These are phyloP conservation scores for Drosophila siamana DNA, from an alignment of 2,888 invertebrate species.

Conservation along the genomic window DNA sequence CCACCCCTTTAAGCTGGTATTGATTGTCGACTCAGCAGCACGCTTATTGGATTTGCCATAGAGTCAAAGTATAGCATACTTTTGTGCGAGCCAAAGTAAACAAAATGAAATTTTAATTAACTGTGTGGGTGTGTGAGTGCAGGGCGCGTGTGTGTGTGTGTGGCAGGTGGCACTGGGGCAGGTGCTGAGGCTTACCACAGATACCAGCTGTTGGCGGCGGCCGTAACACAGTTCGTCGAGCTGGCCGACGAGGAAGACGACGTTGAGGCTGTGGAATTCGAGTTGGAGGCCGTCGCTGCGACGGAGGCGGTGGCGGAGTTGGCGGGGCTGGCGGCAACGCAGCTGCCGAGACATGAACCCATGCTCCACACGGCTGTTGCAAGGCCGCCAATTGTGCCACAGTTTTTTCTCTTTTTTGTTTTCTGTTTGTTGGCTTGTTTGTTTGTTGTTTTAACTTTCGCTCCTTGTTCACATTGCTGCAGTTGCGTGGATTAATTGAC, in stretches of 20 bases:
- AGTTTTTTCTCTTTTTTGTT: conserved; percentile 18
- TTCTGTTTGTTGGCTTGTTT: conserved; percentile 1
- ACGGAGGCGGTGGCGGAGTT: conserved; percentile 30
- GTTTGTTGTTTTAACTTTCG: conserved; percentile 21
- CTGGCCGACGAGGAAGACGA: conserved; percentile 61
- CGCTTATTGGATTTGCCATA: conserved; percentile 67
- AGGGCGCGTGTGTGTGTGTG: conserved; percentile 4
- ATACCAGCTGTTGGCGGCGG: conserved; percentile 56
- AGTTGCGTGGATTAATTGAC: conserved; percentile 47
- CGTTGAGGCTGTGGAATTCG: conserved; percentile 52
- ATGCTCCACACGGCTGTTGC: conserved; percentile 53
- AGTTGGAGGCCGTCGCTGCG: conserved; percentile 37
- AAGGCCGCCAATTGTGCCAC: conserved; percentile 46
- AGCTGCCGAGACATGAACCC: conserved; percentile 77
- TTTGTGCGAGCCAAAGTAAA: conserved; percentile 56
- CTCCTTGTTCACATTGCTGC: conserved; percentile 26
- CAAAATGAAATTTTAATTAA: conserved; percentile 73
- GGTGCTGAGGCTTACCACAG: conserved; percentile 62
- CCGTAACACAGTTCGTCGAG: conserved; percentile 42
- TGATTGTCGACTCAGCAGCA: conserved; percentile 63
- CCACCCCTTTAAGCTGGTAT: conserved; percentile 47
- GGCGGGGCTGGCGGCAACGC: conserved; percentile 46
- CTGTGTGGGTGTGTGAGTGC: conserved; percentile 18
- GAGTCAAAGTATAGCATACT: conserved; percentile 36
- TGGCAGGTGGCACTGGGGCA: conserved; percentile 1